Evolutionary conservation across 2,113 vertebrate species (phyloP).

Genomic region (Passer domesticus): DNA sequence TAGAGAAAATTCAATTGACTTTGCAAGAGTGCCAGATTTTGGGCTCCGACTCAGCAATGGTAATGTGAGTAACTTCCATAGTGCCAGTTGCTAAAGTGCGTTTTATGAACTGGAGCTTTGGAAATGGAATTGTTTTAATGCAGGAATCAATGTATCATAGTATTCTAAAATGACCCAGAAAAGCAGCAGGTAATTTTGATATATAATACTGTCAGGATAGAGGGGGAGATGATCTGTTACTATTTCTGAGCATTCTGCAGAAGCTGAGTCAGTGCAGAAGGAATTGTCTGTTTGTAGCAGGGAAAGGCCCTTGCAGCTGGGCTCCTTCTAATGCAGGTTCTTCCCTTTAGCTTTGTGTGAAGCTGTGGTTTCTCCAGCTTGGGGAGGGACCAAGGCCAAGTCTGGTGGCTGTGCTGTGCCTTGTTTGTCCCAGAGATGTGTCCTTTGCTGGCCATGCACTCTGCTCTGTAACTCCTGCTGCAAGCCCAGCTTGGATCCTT

Average conservation of each 20-base stretch:
- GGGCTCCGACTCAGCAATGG: background rate
- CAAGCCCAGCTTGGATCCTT: background rate
- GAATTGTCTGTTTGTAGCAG: background rate
- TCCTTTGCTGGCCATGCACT: background rate
- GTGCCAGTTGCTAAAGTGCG: background rate
- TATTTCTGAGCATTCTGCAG: background rate
- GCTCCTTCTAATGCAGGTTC: accelerated
- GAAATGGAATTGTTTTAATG: background rate
- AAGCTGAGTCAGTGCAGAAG: background rate
- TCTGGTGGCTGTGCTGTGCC: background rate
- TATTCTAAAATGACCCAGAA: background rate
- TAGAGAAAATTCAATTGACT: background rate
- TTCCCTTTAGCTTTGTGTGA: no score
- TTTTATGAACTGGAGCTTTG: background rate
- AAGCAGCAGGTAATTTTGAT: background rate
- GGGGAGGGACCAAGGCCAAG: background rate
- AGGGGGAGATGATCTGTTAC: background rate
- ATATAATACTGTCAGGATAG: background rate
- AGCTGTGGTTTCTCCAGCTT: background rate
- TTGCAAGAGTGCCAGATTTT: background rate
- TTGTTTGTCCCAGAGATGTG: background rate
- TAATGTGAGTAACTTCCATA: background rate
- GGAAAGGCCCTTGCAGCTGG: background rate
- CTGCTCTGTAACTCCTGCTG: background rate
- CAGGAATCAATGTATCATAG: background rate